Evolutionary conservation across 2,888 invertebrate genomes (phyloP), one percentile per base, ranked within the genome.

Genomic region (Euplagia quadripunctaria): DNA sequence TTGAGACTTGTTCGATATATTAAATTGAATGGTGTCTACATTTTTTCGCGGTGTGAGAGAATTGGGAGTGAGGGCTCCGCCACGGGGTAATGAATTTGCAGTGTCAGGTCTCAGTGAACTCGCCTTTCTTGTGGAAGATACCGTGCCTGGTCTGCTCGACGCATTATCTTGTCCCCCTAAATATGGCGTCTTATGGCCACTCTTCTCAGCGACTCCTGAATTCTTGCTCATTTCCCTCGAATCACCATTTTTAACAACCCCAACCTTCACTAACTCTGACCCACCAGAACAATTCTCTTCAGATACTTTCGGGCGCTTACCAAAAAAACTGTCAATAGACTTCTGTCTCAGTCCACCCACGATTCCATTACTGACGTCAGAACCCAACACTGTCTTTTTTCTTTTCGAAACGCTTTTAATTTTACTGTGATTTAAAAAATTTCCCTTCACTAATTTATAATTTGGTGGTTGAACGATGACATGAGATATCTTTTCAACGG

Each of bases 401-500:
- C 79, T 88, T 77, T 86, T 88, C 76, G 73, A 51, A 68, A 68
- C 79, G 82, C 79, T 89, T 82, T 85, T 87, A 82, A 88, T 88
- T 91, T 91, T 93, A 85, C 80, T 88, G 73, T 83, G 88, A 82
- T 88, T 83, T 75, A 83, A 83, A 89, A 88, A 88, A 89, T 92
- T 90, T 79, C 90, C 87, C 88, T 94, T 94, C 84, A 93, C 89
- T 87, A 93, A 90, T 93, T 92, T 95, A 89, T 92, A 95, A 94
- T 94, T 94, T 94, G 92, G 91, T 92, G 94, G 94, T 85, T 95
- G 94, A 82, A 94, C 90, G 89, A 93, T 94, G 91, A 94, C 94
- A 91, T 94, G 92, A 72, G 93, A 91, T 83, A 94, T 89, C 88
- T 92, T 94, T 85, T 93, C 92, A 88, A 93, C 91, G 90, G 93